Conservation (phyloP, 2,113 vertebrate species). For the Cochlearius cochlearius region DNA sequence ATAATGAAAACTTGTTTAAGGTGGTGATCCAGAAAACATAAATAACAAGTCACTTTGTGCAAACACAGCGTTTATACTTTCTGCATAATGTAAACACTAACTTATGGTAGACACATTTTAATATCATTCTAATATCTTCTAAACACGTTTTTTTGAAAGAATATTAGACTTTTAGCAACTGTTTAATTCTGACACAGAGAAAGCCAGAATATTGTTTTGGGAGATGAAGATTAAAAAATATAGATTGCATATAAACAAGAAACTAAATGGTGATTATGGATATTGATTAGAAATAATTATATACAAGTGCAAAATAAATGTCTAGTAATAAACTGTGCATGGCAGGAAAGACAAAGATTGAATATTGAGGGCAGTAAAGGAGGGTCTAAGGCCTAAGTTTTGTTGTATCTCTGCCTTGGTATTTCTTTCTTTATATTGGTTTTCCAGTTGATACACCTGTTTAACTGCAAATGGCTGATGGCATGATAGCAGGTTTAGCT, state of each 20-base stretch:
- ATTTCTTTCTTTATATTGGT: slow-evolving; percentile 29
- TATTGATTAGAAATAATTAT: not conserved
- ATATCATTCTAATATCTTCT: not conserved
- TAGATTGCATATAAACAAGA: not conserved
- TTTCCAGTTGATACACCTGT: not conserved
- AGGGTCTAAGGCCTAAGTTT: not conserved
- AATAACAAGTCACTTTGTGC: slow-evolving; percentile 1
- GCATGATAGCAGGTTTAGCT: not conserved
- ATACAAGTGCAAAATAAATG: not conserved
- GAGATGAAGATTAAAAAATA: not conserved
- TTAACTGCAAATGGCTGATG: not conserved
- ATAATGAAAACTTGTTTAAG: slow-evolving; percentile 1
- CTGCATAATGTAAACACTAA: not conserved
- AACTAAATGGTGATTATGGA: not conserved
- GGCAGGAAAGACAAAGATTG: not conserved
- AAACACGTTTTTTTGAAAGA: not conserved
- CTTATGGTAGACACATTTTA: not conserved
- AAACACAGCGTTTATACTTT: not conserved
- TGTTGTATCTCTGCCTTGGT: not conserved
- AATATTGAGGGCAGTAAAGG: not conserved
- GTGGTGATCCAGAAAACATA: not conserved
- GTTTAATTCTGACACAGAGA: not conserved
- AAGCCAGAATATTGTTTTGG: not conserved
- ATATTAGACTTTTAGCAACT: not conserved
- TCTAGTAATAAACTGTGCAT: not conserved